These are phyloP conservation scores for Danionella dracula DNA, from an alignment of 2,797 vertebrate genomes.

Conservation along the genomic window DNA sequence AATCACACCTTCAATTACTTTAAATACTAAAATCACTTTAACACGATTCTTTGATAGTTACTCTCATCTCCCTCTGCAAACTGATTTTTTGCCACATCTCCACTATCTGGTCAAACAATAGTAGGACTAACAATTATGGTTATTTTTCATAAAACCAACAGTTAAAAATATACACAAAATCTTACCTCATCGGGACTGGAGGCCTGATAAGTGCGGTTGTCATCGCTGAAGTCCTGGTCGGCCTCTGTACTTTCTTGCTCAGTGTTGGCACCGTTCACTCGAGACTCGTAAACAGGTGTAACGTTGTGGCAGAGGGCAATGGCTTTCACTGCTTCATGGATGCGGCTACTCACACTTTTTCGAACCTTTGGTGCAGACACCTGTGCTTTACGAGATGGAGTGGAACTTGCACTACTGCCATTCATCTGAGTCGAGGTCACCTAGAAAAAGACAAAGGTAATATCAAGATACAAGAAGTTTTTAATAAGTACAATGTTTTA, in stretches of 20 bases:
- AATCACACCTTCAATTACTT: too few relatives aligned
- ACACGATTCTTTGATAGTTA: too few relatives aligned
- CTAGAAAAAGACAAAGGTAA: conserved; percentile 11
- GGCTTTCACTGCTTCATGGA: conserved; percentile 93
- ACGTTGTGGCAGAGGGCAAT: conserved; percentile 95
- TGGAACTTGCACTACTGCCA: conserved; percentile 50
- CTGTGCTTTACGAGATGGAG: conserved; percentile 70
- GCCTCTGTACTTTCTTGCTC: conserved; percentile 86
- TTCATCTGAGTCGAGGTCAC: conserved; percentile 19
- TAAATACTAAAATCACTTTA: too few relatives aligned
- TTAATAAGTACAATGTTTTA: too few relatives aligned
- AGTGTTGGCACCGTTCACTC: conserved; percentile 47
- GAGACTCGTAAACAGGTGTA: conserved; percentile 88
- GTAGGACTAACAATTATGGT: too few relatives aligned
- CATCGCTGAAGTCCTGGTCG: conserved; percentile 90
- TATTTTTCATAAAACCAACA: too few relatives aligned
- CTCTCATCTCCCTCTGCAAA: too few relatives aligned
- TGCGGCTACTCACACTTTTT: conserved; percentile 86
- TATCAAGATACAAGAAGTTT: neutral
- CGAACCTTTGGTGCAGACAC: conserved; percentile 80
- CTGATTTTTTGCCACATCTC: too few relatives aligned
- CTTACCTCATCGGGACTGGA: conserved; percentile 96
- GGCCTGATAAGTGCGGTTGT: conserved; percentile 93
- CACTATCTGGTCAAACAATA: too few relatives aligned
- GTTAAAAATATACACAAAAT: too few relatives aligned